Conservation (phyloP, 2,797 vertebrate genomes). For the Microctenopoma lineatum region DNA sequence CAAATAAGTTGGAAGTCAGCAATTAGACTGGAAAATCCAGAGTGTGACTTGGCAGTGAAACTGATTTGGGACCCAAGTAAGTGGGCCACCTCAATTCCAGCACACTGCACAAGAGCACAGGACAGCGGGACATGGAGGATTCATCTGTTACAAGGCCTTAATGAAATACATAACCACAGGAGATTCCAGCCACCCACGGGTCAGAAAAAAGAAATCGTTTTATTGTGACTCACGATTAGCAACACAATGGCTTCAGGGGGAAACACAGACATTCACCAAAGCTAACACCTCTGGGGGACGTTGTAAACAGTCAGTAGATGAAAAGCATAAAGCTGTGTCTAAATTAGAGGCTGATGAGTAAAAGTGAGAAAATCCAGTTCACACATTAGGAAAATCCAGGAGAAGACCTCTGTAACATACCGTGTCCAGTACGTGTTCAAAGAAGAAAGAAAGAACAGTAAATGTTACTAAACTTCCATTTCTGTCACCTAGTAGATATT, state of each 20-base stretch:
- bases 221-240: constrained; percentile 48
- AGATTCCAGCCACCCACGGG: constrained; percentile 59
- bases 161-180: constrained; percentile 49
- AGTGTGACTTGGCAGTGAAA: constrained; percentile 22
- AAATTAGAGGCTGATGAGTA: constrained; percentile 5
- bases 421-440: background rate
- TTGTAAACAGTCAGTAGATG: constrained; percentile 18
- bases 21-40: constrained; percentile 25
- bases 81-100: constrained; percentile 30
- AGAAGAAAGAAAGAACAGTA: background rate
- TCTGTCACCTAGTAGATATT: background rate
- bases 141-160: constrained; percentile 38
- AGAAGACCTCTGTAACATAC: background rate
- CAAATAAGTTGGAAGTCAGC: constrained; percentile 14
- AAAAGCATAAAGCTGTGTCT: constrained; percentile 15
- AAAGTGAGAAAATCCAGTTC: constrained; percentile 1
- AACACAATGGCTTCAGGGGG: constrained; percentile 27
- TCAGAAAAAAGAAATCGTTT: constrained; percentile 44
- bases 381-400: background rate
- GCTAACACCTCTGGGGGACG: constrained; percentile 1
- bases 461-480: background rate
- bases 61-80: constrained; percentile 13
- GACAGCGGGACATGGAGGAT: constrained; percentile 25
- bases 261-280: constrained; percentile 19
- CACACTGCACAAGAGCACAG: background rate